Conservation (phyloP, 2,888 invertebrate genomes). For the Salticus scenicus region DNA sequence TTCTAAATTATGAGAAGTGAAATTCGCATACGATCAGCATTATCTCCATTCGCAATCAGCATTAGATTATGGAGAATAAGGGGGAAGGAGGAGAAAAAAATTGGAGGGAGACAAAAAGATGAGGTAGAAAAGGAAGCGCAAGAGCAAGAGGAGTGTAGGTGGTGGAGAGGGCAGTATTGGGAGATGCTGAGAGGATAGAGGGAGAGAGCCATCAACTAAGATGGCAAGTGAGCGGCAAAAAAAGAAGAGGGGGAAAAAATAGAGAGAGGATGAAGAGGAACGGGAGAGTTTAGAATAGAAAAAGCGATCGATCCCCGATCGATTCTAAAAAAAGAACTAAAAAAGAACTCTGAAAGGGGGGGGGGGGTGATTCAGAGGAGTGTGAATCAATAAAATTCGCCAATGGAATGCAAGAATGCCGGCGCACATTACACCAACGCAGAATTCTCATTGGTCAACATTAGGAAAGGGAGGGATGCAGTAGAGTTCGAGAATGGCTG, state of each 20-base stretch:
- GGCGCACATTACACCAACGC: slow-evolving; percentile 61
- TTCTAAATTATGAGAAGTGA: slow-evolving; percentile 49
- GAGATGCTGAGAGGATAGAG: slow-evolving; percentile 31
- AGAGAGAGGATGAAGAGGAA: slow-evolving; percentile 18
- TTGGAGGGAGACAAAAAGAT: slow-evolving; percentile 57
- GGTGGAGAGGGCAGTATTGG: slow-evolving; percentile 11
- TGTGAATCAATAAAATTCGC: slow-evolving; percentile 30
- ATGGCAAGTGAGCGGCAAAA: slow-evolving; percentile 49
- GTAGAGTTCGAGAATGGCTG: slow-evolving; percentile 60
- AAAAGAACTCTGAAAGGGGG: slow-evolving; percentile 30
- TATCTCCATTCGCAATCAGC: slow-evolving; percentile 64
- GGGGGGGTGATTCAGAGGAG: slow-evolving; percentile 47
- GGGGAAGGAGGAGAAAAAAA: background rate
- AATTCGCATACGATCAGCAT: slow-evolving; percentile 62
- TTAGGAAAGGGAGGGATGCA: slow-evolving; percentile 40
- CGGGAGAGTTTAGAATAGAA: slow-evolving; percentile 64
- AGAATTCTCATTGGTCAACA: slow-evolving; percentile 46
- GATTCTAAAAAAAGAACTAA: slow-evolving; percentile 63
- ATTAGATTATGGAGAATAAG: slow-evolving; percentile 53
- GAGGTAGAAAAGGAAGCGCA: slow-evolving; percentile 62
- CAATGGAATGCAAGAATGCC: slow-evolving; percentile 47
- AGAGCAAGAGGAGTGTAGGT: slow-evolving; percentile 35
- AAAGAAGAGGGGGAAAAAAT: slow-evolving; percentile 8
- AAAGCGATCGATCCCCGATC: slow-evolving; percentile 66
- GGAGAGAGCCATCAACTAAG: slow-evolving; percentile 69